These are phyloP conservation scores for Panulirus ornatus DNA, from an alignment of 1,140 invertebrate species.

Conservation along the genomic window DNA sequence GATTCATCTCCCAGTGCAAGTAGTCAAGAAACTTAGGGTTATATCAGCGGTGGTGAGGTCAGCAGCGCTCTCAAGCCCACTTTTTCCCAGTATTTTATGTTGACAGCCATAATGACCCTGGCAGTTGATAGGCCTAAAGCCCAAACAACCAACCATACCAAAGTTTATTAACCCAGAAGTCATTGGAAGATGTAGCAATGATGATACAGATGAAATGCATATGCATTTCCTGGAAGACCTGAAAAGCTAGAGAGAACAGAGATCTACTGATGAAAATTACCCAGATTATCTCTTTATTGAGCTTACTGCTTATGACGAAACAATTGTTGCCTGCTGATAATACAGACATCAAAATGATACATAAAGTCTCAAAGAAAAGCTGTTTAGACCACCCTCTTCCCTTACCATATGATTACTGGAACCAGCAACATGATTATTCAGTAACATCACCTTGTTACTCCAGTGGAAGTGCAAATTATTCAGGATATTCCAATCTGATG, in stretches of 20 bases:
- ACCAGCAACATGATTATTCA: constrained; percentile 13
- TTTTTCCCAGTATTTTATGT: neutral
- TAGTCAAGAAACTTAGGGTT: constrained; percentile 6
- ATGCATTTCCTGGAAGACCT: constrained; percentile 39
- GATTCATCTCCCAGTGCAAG: too few relatives aligned
- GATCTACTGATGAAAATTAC: constrained; percentile 22
- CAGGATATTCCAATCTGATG: neutral
- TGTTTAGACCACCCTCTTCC: constrained; percentile 25
- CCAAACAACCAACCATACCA: too few relatives aligned
- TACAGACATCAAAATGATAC: constrained; percentile 42
- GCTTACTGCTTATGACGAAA: constrained; percentile 42
- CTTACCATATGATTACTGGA: constrained; percentile 41
- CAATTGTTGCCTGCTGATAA: constrained; percentile 37
- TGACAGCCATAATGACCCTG: neutral
- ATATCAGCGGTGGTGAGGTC: neutral
- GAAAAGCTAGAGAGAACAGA: constrained; percentile 28
- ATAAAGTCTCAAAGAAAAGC: constrained; percentile 33
- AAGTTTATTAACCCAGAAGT: too few relatives aligned
- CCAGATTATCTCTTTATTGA: constrained; percentile 43
- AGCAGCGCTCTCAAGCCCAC: constrained; percentile 9
- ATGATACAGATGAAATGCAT: constrained; percentile 15
- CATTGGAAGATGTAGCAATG: constrained; percentile 10
- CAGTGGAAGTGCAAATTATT: constrained; percentile 28
- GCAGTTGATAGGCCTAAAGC: too few relatives aligned
- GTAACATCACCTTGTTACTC: constrained; percentile 37